Base-by-base conservation (phyloP, 2,113 vertebrate species). In the Sebastes fasciatus region DNA sequence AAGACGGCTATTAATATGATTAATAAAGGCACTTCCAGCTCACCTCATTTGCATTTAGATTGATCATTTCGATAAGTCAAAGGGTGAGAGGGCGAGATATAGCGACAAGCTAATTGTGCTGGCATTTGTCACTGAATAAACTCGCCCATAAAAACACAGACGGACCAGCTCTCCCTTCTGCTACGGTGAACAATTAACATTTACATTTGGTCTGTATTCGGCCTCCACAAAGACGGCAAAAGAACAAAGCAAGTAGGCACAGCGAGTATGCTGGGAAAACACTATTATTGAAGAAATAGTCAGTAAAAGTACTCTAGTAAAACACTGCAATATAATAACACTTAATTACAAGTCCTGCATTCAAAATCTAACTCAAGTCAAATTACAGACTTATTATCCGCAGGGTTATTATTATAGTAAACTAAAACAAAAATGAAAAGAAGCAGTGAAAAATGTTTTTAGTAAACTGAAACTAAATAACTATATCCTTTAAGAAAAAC, bases 1-100 rank as follows among this genome's bases (percentile, higher is more conserved):
- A 0, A n/a, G n/a, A 13, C 5, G 5, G 19, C 13, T 61, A 19
- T 72, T 21, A 51, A 60, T 21, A 23, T 51, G 13, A 60, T 51
- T 21, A 6, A 83, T 75, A 52, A 68, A 80, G 34, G 17, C 21
- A 34, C 10, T 49, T 54, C 23, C 48, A 64, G 6, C 21, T 74
- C 13, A 42, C 1, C 78, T 83, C 19, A 93, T 95, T 95, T 93
- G 88, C 93, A 94, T 95, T 89, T 94, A 94, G 77, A 95, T 90
- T 6, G 85, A 74, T 70, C 7, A 21, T 45, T 82, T 26, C 70
- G 51, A 84, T 11, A 67, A 83, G 77, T 74, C 71, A 89, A 92
- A 92, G 90, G 90, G 34, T 91, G 90, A 91, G 49, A 7, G 73
- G 67, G 9, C 72, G 67, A 92, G 45, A 81, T 80, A 67, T 21